These are phyloP conservation scores for Liasis olivaceus DNA, from an alignment of 2,797 vertebrate genomes.

Conservation along the genomic window DNA sequence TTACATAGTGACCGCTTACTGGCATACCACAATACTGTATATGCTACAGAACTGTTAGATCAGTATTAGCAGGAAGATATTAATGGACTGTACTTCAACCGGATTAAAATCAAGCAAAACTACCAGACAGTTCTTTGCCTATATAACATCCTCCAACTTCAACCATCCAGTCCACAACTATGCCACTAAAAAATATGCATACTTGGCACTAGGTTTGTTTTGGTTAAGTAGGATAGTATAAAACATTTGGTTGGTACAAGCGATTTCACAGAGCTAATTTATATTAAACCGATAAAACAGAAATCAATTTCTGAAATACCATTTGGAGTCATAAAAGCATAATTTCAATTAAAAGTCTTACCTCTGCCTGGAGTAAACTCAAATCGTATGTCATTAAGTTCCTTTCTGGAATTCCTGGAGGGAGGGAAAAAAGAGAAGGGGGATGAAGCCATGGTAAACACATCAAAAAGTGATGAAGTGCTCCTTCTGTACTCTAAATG, in stretches of 20 bases:
- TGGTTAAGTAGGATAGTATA: constrained; percentile 26
- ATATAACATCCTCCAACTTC: not conserved
- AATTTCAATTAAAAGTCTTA: constrained; percentile 76
- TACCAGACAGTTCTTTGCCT: not conserved
- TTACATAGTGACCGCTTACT: fast-evolving
- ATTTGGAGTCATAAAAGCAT: constrained; percentile 62
- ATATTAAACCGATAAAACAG: constrained; percentile 56
- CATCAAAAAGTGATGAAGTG: constrained; percentile 69
- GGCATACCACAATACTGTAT: constrained; percentile 24
- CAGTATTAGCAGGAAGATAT: constrained; percentile 9
- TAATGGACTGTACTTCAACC: not conserved
- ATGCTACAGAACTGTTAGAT: not conserved
- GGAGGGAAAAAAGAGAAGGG: not conserved
- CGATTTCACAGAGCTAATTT: constrained; percentile 54
- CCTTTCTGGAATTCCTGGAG: constrained; percentile 93
- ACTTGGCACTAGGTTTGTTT: constrained; percentile 36
- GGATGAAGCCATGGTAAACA: constrained; percentile 65
- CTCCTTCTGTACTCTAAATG: constrained; percentile 56
- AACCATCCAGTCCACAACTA: not conserved
- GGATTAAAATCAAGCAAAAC: constrained; percentile 2
- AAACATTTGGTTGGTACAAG: constrained; percentile 50
- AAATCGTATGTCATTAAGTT: constrained; percentile 98
- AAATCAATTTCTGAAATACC: constrained; percentile 69
- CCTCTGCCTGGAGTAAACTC: constrained; percentile 97
- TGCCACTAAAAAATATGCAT: constrained; percentile 29